phyloP scores from a whole-genome alignment of 2,888 invertebrate species.

The Folsomia manolachei region DNA sequence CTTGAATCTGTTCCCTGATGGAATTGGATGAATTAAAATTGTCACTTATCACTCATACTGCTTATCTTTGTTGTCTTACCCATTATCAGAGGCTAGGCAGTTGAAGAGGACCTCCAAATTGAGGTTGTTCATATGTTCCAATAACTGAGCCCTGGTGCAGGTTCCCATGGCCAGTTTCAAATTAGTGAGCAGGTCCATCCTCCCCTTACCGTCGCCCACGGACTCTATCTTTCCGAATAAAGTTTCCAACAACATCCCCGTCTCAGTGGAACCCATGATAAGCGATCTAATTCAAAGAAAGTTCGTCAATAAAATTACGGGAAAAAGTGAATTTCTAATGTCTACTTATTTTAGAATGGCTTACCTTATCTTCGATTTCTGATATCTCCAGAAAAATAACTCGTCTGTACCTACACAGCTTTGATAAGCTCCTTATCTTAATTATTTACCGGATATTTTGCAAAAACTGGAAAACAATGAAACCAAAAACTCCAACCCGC shows the following conservation, averaged over 20 bases:
- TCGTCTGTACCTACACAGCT: too few relatives aligned
- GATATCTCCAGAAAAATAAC: too few relatives aligned
- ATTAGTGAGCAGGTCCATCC: slow-evolving; percentile 33
- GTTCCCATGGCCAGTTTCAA: slow-evolving; percentile 43
- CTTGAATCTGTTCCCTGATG: slow-evolving; percentile 40
- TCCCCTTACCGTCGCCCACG: neutral
- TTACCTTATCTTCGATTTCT: too few relatives aligned
- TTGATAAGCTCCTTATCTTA: too few relatives aligned
- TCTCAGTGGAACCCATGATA: neutral
- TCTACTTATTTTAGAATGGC: too few relatives aligned
- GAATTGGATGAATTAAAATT: neutral
- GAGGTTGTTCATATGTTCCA: slow-evolving; percentile 29
- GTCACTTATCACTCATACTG: neutral
- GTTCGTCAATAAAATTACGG: too few relatives aligned
- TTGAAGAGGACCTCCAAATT: slow-evolving; percentile 45
- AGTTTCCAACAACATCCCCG: neutral
- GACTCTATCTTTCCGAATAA: neutral
- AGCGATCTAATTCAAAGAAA: too few relatives aligned
- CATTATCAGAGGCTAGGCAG: slow-evolving; percentile 38
- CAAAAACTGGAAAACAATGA: too few relatives aligned
- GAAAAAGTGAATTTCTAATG: too few relatives aligned
- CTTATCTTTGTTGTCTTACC: slow-evolving; percentile 9
- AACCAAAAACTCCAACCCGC: too few relatives aligned
- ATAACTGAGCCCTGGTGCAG: slow-evolving; percentile 36
- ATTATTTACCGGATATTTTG: too few relatives aligned